Evolutionary conservation across 2,888 invertebrate species (phyloP).

Genomic region (Chymomyza fuscimana): DNA sequence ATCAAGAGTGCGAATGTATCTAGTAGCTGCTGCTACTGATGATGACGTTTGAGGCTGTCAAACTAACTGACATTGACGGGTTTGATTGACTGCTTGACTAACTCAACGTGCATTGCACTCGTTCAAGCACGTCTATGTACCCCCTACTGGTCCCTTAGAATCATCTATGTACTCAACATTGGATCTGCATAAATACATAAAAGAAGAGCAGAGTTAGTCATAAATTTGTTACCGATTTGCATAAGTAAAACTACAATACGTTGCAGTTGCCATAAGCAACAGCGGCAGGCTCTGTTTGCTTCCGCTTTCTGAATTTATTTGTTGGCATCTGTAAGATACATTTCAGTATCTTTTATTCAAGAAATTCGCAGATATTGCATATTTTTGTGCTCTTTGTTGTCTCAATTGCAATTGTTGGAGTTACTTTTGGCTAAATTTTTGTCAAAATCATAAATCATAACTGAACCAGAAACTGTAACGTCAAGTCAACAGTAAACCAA

Average conservation of each 20-base stretch:
- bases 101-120: not conserved
- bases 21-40: not conserved
- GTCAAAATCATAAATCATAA: too few species aligned
- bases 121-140: not conserved
- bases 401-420: too few species aligned
- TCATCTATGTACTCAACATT: not conserved
- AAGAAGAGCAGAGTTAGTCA: not conserved
- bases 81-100: not conserved
- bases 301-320: not conserved
- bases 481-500: too few species aligned
- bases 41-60: not conserved
- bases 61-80: not conserved
- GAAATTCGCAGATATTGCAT: not conserved
- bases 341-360: not conserved
- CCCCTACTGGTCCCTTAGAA: not conserved
- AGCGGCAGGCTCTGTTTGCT: not conserved
- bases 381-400: too few species aligned
- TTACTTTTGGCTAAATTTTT: too few species aligned
- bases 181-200: not conserved
- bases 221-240: conserved; percentile 1
- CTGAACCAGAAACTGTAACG: too few species aligned
- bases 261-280: not conserved
- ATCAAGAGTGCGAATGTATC: not conserved
- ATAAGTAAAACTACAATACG: not conserved
- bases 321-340: not conserved